Evolutionary conservation across 1,140 invertebrate species (phyloP).

Genomic region (Saccostrea cuccullata): DNA sequence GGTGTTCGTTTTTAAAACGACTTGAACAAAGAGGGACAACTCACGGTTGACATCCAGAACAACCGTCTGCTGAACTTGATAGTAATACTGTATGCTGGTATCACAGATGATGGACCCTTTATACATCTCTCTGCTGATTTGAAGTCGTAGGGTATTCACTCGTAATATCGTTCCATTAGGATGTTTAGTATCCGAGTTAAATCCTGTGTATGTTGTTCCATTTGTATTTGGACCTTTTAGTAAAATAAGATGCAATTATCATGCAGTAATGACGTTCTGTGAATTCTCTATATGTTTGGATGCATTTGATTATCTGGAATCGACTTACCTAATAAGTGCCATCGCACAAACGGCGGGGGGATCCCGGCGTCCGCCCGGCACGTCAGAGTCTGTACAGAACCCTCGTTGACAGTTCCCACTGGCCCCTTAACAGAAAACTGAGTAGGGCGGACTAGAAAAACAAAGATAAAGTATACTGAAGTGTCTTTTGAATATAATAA

Average conservation of each 20-base stretch:
- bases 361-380: constrained; percentile 61
- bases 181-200: constrained; percentile 44
- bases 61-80: constrained; percentile 42
- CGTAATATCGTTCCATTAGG: constrained; percentile 56
- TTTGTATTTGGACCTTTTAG: constrained; percentile 48
- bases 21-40: constrained; percentile 25
- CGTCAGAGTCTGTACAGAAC: constrained; percentile 46
- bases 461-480: neutral
- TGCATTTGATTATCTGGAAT: neutral
- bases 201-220: constrained; percentile 38
- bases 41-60: constrained; percentile 55
- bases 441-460: constrained; percentile 40
- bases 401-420: constrained; percentile 54
- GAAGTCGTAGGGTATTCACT: constrained; percentile 37
- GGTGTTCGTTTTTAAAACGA: neutral
- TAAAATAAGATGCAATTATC: neutral
- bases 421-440: constrained; percentile 31
- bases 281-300: neutral
- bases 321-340: constrained; percentile 56
- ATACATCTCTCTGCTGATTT: constrained; percentile 53
- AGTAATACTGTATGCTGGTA: constrained; percentile 55
- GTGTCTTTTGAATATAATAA: too few relatives aligned
- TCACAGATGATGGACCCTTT: constrained; percentile 53
- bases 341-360: constrained; percentile 58
- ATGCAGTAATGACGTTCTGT: neutral